phyloP scores from a whole-genome alignment of 2,797 vertebrate genomes.

The Triplophysa bombifrons region DNA sequence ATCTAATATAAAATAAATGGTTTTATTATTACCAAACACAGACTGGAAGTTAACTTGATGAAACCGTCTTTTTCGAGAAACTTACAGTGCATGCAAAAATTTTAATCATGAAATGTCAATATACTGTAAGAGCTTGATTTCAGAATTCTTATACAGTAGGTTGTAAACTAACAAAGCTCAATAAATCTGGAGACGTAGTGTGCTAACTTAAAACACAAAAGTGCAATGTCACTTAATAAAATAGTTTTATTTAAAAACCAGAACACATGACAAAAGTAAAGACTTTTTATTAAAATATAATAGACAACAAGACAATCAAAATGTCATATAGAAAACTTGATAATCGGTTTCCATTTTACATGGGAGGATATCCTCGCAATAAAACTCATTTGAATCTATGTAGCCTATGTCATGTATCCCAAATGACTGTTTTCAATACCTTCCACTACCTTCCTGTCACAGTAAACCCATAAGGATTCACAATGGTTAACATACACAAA shows the following conservation, averaged over 20 bases:
- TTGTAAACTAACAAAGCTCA: too few relatives aligned
- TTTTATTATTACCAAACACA: too few relatives aligned
- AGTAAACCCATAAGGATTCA: conserved; percentile 5
- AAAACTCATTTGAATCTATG: neutral
- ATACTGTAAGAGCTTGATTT: too few relatives aligned
- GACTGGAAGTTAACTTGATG: too few relatives aligned
- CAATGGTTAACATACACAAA: neutral
- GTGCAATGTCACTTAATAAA: neutral
- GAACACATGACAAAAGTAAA: neutral
- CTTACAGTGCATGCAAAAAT: too few relatives aligned
- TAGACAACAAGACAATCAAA: neutral
- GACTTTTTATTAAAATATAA: conserved; percentile 6
- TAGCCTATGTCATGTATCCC: neutral
- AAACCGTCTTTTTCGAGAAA: too few relatives aligned
- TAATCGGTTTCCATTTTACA: neutral
- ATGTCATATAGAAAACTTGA: neutral
- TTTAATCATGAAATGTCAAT: too few relatives aligned
- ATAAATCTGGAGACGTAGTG: too few relatives aligned
- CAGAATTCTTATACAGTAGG: too few relatives aligned
- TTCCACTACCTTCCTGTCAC: neutral
- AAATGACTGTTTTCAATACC: neutral
- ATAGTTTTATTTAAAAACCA: conserved; percentile 10
- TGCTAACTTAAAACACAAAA: neutral
- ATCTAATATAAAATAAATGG: too few relatives aligned
- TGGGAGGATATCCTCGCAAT: neutral